Conservation (phyloP, 2,888 invertebrate genomes). For the Heliconius charithonia region DNA sequence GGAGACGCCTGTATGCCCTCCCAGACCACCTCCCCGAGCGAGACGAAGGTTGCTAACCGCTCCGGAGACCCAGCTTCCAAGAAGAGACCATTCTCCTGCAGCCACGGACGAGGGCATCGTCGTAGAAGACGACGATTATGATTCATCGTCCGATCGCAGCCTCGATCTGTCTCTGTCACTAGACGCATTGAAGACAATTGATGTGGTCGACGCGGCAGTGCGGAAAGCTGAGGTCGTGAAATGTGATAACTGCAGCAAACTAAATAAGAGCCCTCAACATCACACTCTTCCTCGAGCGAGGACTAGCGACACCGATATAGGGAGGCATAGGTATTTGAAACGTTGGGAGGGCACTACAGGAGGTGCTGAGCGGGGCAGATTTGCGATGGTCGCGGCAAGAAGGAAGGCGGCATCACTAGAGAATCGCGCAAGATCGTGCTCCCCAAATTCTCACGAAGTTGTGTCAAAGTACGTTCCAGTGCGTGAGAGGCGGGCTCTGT, state of each 20-base stretch:
- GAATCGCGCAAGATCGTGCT: conserved; percentile 76
- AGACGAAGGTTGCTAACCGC: conserved; percentile 72
- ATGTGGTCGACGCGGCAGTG: conserved; percentile 73
- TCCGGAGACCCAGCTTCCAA: conserved; percentile 71
- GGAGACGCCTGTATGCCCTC: conserved; percentile 69
- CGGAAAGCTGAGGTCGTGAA: conserved; percentile 76
- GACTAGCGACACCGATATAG: conserved; percentile 70
- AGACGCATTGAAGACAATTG: conserved; percentile 78
- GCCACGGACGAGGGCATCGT: conserved; percentile 82
- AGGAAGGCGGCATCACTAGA: conserved; percentile 75
- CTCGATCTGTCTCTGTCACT: conserved; percentile 79
- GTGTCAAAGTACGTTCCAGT: conserved; percentile 87
- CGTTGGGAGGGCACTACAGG: conserved; percentile 77
- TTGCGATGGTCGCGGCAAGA: conserved; percentile 73
- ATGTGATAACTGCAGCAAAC: conserved; percentile 78
- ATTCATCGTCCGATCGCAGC: conserved; percentile 83
- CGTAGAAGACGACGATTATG: conserved; percentile 82
- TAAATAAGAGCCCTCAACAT: conserved; percentile 64
- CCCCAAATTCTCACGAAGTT: conserved; percentile 76
- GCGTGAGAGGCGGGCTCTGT: conserved; percentile 87
- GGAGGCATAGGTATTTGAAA: conserved; percentile 74
- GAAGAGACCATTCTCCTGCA: conserved; percentile 77
- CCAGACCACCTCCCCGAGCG: conserved; percentile 76
- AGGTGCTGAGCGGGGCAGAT: conserved; percentile 72
- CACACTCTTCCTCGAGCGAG: conserved; percentile 78